A percentile compares a stretch with the other conserved stretches of the same genome.
Evolutionary conservation across 2,797 vertebrate species (phyloP).

Genomic region (Malacoraja senta): DNA sequence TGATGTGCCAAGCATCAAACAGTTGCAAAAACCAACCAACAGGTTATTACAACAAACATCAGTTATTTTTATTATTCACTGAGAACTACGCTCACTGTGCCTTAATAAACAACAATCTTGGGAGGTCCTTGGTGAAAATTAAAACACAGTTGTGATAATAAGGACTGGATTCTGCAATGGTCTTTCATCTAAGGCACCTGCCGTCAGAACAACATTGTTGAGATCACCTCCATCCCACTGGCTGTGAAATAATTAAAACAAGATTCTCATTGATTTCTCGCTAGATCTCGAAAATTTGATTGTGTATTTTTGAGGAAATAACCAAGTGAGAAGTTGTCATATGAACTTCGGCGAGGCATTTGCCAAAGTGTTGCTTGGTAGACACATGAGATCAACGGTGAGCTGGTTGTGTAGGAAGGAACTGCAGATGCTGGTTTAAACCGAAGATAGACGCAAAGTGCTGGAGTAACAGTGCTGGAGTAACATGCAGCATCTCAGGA

Average conservation of each 20-base stretch:
- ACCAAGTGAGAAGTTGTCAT: too few relatives aligned
- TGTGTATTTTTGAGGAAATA: too few relatives aligned
- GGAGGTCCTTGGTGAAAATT: background rate
- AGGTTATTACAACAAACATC: background rate
- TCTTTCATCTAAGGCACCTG: background rate
- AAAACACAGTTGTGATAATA: background rate
- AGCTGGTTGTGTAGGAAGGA: too few relatives aligned
- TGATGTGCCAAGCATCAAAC: background rate
- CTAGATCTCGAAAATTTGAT: too few relatives aligned
- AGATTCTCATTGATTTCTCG: too few relatives aligned
- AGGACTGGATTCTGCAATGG: background rate
- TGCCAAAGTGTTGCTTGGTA: too few relatives aligned
- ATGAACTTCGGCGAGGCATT: too few relatives aligned
- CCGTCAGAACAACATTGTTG: background rate
- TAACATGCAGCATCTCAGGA: too few relatives aligned
- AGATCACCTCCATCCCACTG: background rate
- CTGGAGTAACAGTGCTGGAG: too few relatives aligned
- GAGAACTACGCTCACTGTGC: background rate
- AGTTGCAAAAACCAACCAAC: background rate
- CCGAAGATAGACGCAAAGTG: too few relatives aligned
- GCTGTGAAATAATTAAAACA: background rate
- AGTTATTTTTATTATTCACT: background rate
- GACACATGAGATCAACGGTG: too few relatives aligned
- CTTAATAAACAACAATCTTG: background rate
- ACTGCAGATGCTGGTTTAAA: too few relatives aligned